phyloP scores from a whole-genome alignment of 2,888 invertebrate genomes.

The Phengaris alcon region DNA sequence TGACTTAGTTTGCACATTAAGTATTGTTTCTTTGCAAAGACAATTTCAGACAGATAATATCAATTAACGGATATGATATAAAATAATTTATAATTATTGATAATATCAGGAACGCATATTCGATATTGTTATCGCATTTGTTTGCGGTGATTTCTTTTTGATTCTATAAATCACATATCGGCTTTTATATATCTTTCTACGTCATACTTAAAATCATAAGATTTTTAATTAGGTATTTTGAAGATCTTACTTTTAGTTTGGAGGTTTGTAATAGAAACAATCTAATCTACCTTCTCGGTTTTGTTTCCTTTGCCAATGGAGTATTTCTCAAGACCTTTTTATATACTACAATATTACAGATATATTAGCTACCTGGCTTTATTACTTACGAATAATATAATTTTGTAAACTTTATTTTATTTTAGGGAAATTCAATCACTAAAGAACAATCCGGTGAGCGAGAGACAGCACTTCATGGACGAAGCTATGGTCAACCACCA shows the following conservation, averaged over 20 bases:
- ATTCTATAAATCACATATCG: constrained; percentile 42
- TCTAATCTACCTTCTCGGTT: neutral
- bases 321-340: neutral
- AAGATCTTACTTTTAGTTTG: neutral
- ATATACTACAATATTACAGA: too few species aligned
- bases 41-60: constrained; percentile 48
- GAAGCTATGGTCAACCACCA: constrained; percentile 77
- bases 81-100: constrained; percentile 50
- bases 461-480: constrained; percentile 73
- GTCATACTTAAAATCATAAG: constrained; percentile 32
- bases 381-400: neutral
- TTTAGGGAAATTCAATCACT: constrained; percentile 76
- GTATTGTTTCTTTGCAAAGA: constrained; percentile 40
- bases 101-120: constrained; percentile 50
- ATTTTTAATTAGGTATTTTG: neutral
- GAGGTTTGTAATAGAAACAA: neutral
- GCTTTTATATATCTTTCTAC: constrained; percentile 34
- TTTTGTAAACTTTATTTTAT: constrained; percentile 24
- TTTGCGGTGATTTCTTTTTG: constrained; percentile 56
- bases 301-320: neutral
- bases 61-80: constrained; percentile 50
- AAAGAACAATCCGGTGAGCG: constrained; percentile 69
- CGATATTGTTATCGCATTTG: constrained; percentile 48
- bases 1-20: neutral
- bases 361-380: neutral